Evolutionary conservation across 2,888 invertebrate genomes (phyloP), one percentile per base, ranked within the genome.

Genomic region (Chrysomela aeneicollis): DNA sequence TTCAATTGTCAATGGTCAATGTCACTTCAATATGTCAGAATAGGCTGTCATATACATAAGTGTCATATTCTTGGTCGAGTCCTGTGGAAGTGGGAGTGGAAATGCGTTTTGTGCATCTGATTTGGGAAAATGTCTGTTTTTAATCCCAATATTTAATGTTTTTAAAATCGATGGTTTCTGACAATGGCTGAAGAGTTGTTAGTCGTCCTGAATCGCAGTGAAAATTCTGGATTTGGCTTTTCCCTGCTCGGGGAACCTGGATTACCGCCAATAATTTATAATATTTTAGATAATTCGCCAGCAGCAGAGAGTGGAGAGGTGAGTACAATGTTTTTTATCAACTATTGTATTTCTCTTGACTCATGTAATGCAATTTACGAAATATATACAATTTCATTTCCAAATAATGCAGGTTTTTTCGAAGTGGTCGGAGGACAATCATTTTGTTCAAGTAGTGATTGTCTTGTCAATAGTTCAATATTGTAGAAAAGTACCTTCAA

Each of bases 231-330:
- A 82, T 92, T 94, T 83, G 95, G 95, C 79, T 95, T 95, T 87
- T 94, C 94, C 78, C 86, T 95, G 79, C 88, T 95, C 81, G 94
- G 94, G 75, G 92, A 93, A 85, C 93, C 93, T 81, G 94, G 94
- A 83, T 89, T 94, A 84, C 95, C 95, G 82, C 95, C 94, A 82
- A 93, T 95, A 83, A 94, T 95, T 84, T 95, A 94, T 86, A 92
- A 94, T 86, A 94, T 95, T 82, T 89, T 94, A 82, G 94, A 94
- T 84, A 93, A 95, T 85, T 95, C 95, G 77, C 95, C 95, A 83
- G 95, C 95, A 74, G 94, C 94, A 78, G 92, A 92, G 82, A 92
- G 93, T 84, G 94, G 92, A 82, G 90, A 92, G 91, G 93, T 93
- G 87, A 87, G 88, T 26, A 17, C n/a, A 26, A 26, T 54, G 35